Conservation (phyloP, 2,888 invertebrate species). For the Mythimna vitellina region DNA sequence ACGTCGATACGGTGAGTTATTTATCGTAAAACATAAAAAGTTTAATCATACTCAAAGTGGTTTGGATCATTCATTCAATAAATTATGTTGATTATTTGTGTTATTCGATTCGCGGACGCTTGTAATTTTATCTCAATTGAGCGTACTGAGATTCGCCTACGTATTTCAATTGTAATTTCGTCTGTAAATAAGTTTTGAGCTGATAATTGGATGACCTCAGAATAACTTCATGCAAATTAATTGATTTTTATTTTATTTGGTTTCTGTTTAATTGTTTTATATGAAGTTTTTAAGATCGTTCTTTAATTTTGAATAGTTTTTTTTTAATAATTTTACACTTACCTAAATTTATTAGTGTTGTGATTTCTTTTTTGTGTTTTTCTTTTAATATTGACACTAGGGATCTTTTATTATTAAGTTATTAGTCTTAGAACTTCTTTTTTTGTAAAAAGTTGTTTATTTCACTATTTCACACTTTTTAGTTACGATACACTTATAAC, state of each 20-base stretch:
- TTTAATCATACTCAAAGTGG: constrained; percentile 29
- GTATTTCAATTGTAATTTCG: constrained; percentile 29
- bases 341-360: background rate
- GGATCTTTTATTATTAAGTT: background rate
- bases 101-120: constrained; percentile 58
- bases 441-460: too few species aligned
- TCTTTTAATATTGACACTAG: background rate
- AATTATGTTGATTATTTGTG: constrained; percentile 56
- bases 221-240: background rate
- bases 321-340: too few species aligned
- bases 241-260: background rate
- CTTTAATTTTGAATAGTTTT: constrained; percentile 4
- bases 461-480: too few species aligned
- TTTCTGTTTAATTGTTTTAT: background rate
- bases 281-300: background rate
- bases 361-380: background rate
- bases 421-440: too few species aligned
- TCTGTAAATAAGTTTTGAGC: constrained; percentile 20
- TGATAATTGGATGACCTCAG: constrained; percentile 44
- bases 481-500: too few species aligned
- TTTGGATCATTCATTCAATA: constrained; percentile 40
- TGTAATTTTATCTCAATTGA: constrained; percentile 57
- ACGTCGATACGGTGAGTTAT: constrained; percentile 44
- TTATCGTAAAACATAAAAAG: constrained; percentile 9
- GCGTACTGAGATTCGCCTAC: constrained; percentile 47